phyloP scores from a whole-genome alignment of 92 coral and sea anemone species.

The Porites divaricata region DNA sequence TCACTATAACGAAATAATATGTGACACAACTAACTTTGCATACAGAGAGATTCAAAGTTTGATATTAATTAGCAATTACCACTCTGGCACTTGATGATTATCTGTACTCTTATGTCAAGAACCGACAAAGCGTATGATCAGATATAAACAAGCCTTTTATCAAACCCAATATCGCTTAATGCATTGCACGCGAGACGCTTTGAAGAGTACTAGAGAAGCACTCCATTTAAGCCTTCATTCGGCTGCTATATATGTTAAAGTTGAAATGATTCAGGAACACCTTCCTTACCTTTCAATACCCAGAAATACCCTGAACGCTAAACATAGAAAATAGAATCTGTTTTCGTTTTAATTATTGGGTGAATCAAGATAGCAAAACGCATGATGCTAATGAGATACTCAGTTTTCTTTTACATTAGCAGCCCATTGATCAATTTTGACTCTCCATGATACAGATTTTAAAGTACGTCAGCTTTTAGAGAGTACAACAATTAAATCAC shows the following conservation, averaged over 20 bases:
- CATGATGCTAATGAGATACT: no score
- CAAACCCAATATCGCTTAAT: conserved; percentile 18
- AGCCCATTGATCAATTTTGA: no score
- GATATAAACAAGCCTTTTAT: conserved; percentile 20
- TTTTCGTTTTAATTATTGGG: background rate
- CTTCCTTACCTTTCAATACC: background rate
- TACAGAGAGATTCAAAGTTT: background rate
- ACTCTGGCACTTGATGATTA: conserved; percentile 12
- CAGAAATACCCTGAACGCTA: background rate
- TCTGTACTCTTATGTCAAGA: background rate
- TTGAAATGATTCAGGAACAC: background rate
- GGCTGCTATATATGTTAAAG: background rate
- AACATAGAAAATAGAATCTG: background rate
- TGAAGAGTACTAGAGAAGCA: conserved; percentile 24
- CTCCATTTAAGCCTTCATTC: conserved; percentile 13
- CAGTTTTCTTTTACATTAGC: no score
- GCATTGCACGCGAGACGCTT: conserved; percentile 17
- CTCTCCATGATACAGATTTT: no score
- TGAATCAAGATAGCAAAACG: background rate
- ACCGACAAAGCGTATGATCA: conserved; percentile 31
- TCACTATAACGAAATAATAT: background rate
- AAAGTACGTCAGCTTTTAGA: no score
- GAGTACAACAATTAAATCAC: background rate
- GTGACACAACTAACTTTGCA: background rate
- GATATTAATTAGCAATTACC: conserved; percentile 4